Base-by-base conservation (phyloP, 30 jellyfish, hydroid and myxozoan genomes). In the Cassiopea xamachana region DNA sequence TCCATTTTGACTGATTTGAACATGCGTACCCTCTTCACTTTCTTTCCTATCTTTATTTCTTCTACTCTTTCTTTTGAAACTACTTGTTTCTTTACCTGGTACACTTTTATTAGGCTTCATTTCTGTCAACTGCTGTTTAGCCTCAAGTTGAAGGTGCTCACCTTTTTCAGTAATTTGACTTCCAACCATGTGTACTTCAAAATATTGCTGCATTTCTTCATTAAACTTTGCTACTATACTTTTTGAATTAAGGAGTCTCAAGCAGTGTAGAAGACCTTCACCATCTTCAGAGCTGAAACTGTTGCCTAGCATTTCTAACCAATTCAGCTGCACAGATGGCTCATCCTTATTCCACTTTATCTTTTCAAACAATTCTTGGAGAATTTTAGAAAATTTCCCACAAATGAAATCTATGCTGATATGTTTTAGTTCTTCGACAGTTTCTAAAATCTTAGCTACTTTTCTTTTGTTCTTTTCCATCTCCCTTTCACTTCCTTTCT, bases 401-500 rank as follows among this genome's bases (percentile, higher is more conserved):
- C 70, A 46, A 45, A 27, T 2, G 2, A 15, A n/a, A 61, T 73
- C 87, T 51, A 73, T 16, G 55, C n/a, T 64, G n/a, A 86, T 39
- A 17, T 86, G 60, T 77, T 73, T 80, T 48, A 88, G 1, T 3
- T 17, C 60, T 13, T 89, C 88, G 14, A 80, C 51, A 47, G 44
- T 47, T 15, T n/a, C 68, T 50, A 89, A 60, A 27, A 89, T 46
- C 1, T 86, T 46, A n/a, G 75, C 48, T 39, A 58, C 45, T 55
- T 89, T 89, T 73, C 96, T 89, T 16, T 79, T 86, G 67, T 89
- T 89, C 77, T 81, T 81, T 17, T 77, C 64, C 9, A n/a, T 46
- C 81, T 89, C 87, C 58, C 39, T 48, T 9, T 70, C 87, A 89
- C 9, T 81, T 55, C 96, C 96, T 70, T 73, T 79, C 60, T 89